Evolutionary conservation across 2,113 vertebrate species (phyloP), one percentile per base, ranked within the genome.

Genomic region (Gavialis gangeticus): DNA sequence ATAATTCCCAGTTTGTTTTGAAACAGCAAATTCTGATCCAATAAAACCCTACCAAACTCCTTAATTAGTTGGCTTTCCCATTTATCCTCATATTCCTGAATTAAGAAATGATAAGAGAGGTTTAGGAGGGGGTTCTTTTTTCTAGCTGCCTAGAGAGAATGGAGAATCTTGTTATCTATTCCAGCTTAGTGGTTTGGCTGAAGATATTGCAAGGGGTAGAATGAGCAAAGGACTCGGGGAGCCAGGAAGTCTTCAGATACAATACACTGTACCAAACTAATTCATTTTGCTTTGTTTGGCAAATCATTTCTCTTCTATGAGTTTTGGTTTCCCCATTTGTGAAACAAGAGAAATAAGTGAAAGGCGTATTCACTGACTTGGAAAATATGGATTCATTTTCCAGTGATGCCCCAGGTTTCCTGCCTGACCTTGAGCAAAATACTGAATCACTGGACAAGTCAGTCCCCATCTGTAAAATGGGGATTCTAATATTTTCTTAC

Each of bases 401-500:
- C 66, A 4, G 27, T 58, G 34, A 2, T 2, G 9, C 54, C 30
- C 58, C 55, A 28, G 22, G 16, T 80, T 85, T 78, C 46, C 55
- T 56, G 0, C 12, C 0, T 2, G 5, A 67, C 67, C 30, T 62
- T 2, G 2, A 79, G 28, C 25, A 76, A 92, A 34, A 6, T 22
- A 0, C 1, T 17, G 12, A 11, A 2, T 64, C 2, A 57, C 54
- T 12, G 30, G 56, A 0, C 58, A 82, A 81, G 54, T 67, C 91
- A 73, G 46, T 79, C 16, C 37, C 79, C 5, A 5, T 63, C 85
- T 85, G 2, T 55, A 34, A 85, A 92, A 10, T 1, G 64, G 64
- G 85, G 60, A 83, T 80, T 75, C 64, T 89, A 92, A 30, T 94
- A n/a, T 16, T 96, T 96, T 83, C 92, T 96, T 96, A 91, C 46